These are phyloP conservation scores for Iselma pallidipennis DNA, from an alignment of 2,888 invertebrate genomes.

Conservation along the genomic window DNA sequence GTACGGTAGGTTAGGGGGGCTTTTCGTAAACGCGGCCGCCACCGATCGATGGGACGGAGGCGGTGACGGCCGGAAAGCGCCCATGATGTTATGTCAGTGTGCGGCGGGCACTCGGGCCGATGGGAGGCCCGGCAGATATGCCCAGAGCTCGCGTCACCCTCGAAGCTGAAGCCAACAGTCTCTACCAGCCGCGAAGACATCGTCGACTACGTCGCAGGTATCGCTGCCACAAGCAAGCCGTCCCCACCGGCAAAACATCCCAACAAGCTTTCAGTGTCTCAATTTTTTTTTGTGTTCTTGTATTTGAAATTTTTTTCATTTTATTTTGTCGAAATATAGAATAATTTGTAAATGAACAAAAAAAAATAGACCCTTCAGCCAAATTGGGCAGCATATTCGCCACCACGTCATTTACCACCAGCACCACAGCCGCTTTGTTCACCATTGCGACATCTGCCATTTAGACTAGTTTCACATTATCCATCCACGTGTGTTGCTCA, in stretches of 20 bases:
- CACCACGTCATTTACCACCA: conserved; percentile 14
- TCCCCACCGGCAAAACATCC: conserved; percentile 4
- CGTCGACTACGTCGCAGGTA: conserved; percentile 41
- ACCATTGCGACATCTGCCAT: background rate
- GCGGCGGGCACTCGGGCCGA: conserved; percentile 46
- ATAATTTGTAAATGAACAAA: background rate
- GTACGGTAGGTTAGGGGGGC: conserved; percentile 34
- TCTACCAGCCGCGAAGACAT: conserved; percentile 43
- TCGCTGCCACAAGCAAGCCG: conserved; percentile 8
- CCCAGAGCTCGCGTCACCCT: conserved; percentile 46
- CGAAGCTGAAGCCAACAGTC: conserved; percentile 42
- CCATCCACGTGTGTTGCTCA: conserved; percentile 17
- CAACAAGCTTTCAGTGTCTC: conserved; percentile 22
- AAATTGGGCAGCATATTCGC: conserved; percentile 12
- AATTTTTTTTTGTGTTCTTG: conserved; percentile 10
- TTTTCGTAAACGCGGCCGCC: background rate
- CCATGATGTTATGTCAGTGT: conserved; percentile 33
- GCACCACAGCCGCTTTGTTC: conserved; percentile 21
- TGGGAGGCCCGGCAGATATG: conserved; percentile 47
- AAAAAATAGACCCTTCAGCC: conserved; percentile 4
- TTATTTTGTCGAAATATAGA: background rate
- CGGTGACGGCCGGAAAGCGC: conserved; percentile 28
- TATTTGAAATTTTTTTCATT: background rate
- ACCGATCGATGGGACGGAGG: conserved; percentile 34
- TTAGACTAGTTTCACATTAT: conserved; percentile 4